Evolutionary conservation across 2,888 invertebrate genomes (phyloP).

Genomic region (Celastrina argiolus): DNA sequence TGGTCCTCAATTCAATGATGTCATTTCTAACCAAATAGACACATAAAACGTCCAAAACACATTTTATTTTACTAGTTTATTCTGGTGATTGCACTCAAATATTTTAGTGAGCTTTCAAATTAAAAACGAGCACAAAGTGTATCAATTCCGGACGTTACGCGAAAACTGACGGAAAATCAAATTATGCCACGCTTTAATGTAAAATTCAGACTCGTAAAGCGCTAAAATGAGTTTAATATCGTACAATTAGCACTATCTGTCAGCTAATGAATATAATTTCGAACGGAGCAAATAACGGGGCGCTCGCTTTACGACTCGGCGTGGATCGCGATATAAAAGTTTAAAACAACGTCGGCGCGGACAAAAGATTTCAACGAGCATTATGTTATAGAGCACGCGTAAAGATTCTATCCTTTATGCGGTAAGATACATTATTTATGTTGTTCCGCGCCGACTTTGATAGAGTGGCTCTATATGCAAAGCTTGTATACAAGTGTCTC

Average conservation of each 20-base stretch:
- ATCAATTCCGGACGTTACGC: not conserved
- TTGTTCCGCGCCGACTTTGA: constrained; percentile 29
- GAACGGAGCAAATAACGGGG: not conserved
- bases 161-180: not conserved
- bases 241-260: not conserved
- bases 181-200: constrained; percentile 9
- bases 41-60: not conserved
- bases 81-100: not conserved
- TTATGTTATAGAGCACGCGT: constrained; percentile 37
- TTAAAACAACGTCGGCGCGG: constrained; percentile 27
- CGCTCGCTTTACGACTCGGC: not conserved
- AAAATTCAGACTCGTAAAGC: not conserved
- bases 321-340: not conserved
- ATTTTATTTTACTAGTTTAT: not conserved
- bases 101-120: not conserved
- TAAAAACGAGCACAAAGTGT: not conserved
- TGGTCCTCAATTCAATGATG: not conserved
- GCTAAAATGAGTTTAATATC: constrained; percentile 3
- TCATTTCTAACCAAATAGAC: not conserved
- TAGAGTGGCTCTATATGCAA: constrained; percentile 32
- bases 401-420: constrained; percentile 26
- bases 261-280: constrained; percentile 14
- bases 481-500: constrained; percentile 35
- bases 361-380: constrained; percentile 64
- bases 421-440: constrained; percentile 38